Evolutionary conservation across 2,797 vertebrate genomes (phyloP).

Genomic region (Microctenopoma lineatum): DNA sequence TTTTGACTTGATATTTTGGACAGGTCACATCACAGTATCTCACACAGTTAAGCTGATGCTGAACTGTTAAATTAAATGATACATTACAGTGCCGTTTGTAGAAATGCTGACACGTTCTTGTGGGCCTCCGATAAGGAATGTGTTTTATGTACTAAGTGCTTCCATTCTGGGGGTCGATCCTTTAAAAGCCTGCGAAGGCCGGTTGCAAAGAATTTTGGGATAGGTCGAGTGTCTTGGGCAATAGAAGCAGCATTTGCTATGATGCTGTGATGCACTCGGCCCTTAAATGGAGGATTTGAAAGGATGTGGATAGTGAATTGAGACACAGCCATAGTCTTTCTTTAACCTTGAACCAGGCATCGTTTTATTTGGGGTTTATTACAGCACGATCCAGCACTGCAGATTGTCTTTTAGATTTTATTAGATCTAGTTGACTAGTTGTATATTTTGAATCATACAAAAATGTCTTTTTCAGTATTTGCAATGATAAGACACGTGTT

Average conservation of each 20-base stretch:
- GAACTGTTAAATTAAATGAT: background rate
- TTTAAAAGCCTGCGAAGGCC: too few species aligned
- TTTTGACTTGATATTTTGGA: conserved; percentile 10
- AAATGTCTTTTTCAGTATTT: background rate
- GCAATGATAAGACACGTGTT: too few species aligned
- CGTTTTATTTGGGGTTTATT: background rate
- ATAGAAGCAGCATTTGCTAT: too few species aligned
- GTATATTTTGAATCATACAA: background rate
- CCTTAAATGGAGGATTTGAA: too few species aligned
- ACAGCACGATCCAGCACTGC: background rate
- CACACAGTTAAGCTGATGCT: background rate
- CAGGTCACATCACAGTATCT: background rate
- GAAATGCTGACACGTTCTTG: conserved; percentile 32
- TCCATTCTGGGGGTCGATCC: too few species aligned
- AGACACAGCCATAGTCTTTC: background rate
- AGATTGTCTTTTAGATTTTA: background rate
- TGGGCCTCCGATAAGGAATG: conserved; percentile 4
- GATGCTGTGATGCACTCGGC: too few species aligned
- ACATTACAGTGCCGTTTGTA: conserved; percentile 13
- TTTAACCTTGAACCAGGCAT: background rate
- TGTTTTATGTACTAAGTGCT: too few species aligned
- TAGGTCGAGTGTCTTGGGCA: too few species aligned
- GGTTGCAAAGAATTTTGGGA: too few species aligned
- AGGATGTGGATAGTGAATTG: too few species aligned
- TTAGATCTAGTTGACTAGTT: background rate